These are phyloP conservation scores for Motacilla tschutschensis DNA, from an alignment of 2,113 vertebrate genomes.

Conservation along the genomic window DNA sequence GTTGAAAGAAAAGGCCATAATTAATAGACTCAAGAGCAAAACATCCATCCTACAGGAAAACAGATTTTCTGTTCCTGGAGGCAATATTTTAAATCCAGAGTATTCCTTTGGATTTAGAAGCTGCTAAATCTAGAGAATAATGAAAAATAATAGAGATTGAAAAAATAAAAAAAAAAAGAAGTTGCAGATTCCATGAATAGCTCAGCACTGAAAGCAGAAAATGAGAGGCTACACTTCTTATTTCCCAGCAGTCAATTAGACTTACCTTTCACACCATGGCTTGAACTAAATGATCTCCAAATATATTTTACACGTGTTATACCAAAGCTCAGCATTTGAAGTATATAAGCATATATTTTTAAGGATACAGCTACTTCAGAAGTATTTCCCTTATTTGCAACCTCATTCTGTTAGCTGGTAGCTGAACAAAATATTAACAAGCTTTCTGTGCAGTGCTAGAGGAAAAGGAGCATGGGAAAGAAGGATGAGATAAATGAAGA, in stretches of 20 bases:
- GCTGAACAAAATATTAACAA: constrained; percentile 17
- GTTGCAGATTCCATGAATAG: constrained; percentile 27
- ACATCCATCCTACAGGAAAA: constrained; percentile 15
- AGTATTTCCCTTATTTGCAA: background rate
- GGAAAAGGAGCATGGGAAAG: background rate
- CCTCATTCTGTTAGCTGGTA: background rate
- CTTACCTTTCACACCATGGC: constrained; percentile 31
- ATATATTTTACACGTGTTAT: background rate
- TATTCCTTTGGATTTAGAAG: constrained; percentile 45
- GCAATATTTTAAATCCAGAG: constrained; percentile 41
- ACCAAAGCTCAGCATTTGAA: background rate
- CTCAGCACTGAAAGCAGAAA: constrained; percentile 29
- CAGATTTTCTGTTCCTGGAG: constrained; percentile 12
- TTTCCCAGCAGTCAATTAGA: constrained; percentile 18
- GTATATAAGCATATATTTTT: background rate
- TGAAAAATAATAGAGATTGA: constrained; percentile 9
- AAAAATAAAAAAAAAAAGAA: background rate
- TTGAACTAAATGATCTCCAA: constrained; percentile 27
- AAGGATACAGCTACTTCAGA: background rate
- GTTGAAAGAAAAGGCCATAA: constrained; percentile 67
- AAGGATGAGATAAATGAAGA: background rate
- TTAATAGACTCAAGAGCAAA: constrained; percentile 61
- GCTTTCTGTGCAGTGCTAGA: background rate
- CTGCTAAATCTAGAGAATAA: constrained; percentile 30
- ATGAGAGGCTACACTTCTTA: constrained; percentile 13